Evolutionary conservation across 2,113 vertebrate genomes (phyloP), one percentile per base, ranked within the genome.

Genomic region (Crotophaga sulcirostris): DNA sequence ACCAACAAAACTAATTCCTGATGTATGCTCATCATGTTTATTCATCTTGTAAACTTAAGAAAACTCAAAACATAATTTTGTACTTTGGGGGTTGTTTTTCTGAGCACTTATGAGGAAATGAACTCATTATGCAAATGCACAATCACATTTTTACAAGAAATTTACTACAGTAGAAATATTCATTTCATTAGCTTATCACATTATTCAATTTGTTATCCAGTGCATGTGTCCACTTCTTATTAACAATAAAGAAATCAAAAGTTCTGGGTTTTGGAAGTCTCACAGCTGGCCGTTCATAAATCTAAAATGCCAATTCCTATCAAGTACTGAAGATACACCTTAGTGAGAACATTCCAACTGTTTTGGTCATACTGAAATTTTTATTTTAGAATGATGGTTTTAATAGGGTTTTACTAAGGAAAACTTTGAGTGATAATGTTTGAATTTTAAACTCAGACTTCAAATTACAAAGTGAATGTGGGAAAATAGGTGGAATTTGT

Each of bases 371-470:
- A 31, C 18, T 72, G 56, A 40, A 82, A 72, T 59, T 93, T 79
- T 69, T 83, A 38, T 68, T 89, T 92, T 45, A 90, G 91, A 94
- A 96, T 87, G 92, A 87, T 81, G 86, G 84, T 84, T 96, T 94
- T 84, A 95, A 96, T 95, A 89, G 55, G 55, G 34, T 70, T 84
- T 91, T 93, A 83, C 56, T 86, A 75, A 55, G 34, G 34, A 94
- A 93, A 93, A 34, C 3, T 7, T 64, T 56, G 49, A 86, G n/a
- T 84, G 31, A 21, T 82, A 85, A 82, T 21, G 42, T 13, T 67
- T 72, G 12, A 62, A 31, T 87, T 85, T 76, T 76, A 55, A 91
- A 68, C 25, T 64, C 58, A 42, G 63, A 60, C 21, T 88, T 77
- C 60, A 83, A 91, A 52, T 77, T 89, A 85, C n/a, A 82, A 80